phyloP scores from a whole-genome alignment of 2,797 vertebrate species.

The Darevskia mixta region DNA sequence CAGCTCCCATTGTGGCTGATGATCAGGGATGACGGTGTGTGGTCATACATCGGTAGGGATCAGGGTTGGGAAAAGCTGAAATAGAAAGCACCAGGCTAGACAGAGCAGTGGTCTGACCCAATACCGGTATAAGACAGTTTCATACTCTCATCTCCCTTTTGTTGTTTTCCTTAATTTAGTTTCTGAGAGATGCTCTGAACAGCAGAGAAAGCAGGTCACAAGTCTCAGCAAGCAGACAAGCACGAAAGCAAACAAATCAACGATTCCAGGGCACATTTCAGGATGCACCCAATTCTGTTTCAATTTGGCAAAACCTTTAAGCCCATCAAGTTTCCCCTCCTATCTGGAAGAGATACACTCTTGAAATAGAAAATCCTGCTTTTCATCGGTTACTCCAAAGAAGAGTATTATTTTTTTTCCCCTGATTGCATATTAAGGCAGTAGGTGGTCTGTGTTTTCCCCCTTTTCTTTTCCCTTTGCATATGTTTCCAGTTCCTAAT shows the following conservation, averaged over 20 bases:
- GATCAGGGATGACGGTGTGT: too few species aligned
- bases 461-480: conserved; percentile 3
- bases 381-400: conserved; percentile 7
- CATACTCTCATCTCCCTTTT: neutral
- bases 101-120: too few species aligned
- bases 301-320: neutral
- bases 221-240: neutral
- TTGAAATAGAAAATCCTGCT: neutral
- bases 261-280: neutral
- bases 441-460: conserved; percentile 8
- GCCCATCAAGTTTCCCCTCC: neutral
- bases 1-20: too few species aligned
- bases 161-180: neutral
- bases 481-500: conserved; percentile 46
- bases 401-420: conserved; percentile 42
- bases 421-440: conserved; percentile 6
- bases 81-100: neutral
- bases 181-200: neutral
- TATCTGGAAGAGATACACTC: neutral
- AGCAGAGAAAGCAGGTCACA: neutral
- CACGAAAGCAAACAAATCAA: neutral
- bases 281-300: neutral
- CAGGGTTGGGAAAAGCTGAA: too few species aligned
- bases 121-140: neutral
- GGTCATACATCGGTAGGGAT: too few species aligned